Evolutionary conservation across 2,888 invertebrate genomes (phyloP).

Genomic region (Hipparchia semele): DNA sequence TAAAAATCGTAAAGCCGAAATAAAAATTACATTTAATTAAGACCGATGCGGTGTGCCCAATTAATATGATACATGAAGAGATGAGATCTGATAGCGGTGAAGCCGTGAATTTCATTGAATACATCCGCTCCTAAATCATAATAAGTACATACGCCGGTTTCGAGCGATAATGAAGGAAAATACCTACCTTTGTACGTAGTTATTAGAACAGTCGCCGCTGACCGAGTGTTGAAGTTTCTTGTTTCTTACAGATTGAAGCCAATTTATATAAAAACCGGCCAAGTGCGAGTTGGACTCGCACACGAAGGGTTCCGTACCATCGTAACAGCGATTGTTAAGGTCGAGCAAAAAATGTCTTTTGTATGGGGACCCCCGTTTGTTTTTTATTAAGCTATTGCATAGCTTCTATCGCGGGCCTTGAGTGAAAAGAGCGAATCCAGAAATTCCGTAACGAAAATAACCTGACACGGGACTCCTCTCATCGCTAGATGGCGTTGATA

Average conservation of each 20-base stretch:
- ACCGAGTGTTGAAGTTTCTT: background rate
- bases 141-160: conserved; percentile 34
- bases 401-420: too few relatives aligned
- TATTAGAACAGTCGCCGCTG: background rate
- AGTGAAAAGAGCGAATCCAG: too few relatives aligned
- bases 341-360: too few relatives aligned
- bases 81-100: conserved; percentile 49
- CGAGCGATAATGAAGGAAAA: conserved; percentile 20
- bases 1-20: conserved; percentile 53
- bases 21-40: conserved; percentile 54
- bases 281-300: too few relatives aligned
- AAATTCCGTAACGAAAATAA: too few relatives aligned
- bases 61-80: conserved; percentile 55
- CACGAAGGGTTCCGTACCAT: too few relatives aligned
- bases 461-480: too few relatives aligned
- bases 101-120: conserved; percentile 48
- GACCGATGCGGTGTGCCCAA: conserved; percentile 56
- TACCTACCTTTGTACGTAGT: conserved; percentile 10
- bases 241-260: background rate
- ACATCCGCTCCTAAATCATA: conserved; percentile 54
- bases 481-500: too few relatives aligned
- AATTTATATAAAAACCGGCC: too few relatives aligned
- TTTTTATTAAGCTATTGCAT: too few relatives aligned
- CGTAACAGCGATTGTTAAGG: too few relatives aligned
- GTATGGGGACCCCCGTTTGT: too few relatives aligned